Evolutionary conservation across 2,113 vertebrate species (phyloP), one percentile per base, ranked within the genome.

Genomic region (Pelecanoides urinatrix): DNA sequence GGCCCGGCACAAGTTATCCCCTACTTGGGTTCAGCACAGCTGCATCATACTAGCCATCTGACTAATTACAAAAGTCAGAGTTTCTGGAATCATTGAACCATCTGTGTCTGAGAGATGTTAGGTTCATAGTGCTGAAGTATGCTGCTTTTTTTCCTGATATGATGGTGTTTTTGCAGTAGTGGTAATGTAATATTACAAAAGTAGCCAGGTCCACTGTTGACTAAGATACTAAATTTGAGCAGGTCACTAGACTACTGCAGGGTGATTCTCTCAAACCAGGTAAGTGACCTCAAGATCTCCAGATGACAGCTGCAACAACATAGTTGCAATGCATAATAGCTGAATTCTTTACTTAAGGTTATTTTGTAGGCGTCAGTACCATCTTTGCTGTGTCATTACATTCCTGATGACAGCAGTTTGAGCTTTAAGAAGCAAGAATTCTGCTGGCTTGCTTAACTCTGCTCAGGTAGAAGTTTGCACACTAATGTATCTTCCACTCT

Each of bases 371-470:
- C 1, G 1, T 81, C 66, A 68, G 68, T 74, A 67, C 26, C 58
- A 18, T 94, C 76, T 89, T 92, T 87, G 91, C 84, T 95, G 89
- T 96, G 87, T 96, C 65, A 81, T 92, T 87, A 25, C 94, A 85
- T 96, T 97, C 86, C 91, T 91, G 44, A 52, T 82, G 40, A 52
- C 45, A 34, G 52, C 19, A 87, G 52, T 18, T 56, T 23, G 73
- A 61, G 59, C 45, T 86, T 88, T 80, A 77, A 93, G 83, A 74
- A 78, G 52, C 15, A 56, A 59, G 73, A 91, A 50, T 66, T 94
- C 75, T 88, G 30, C 74, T 85, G 67, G 13, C n/a, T 81, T 67
- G 27, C 34, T 86, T 63, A 66, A 16, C 13, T 67, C 52, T 70
- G 42, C 67, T 83, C 11, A 50, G 25, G n/a, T 13, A 38, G 27